Percentiles rank a stretch among this genome's conserved stretches.
phyloP scores from a whole-genome alignment of 2,113 vertebrate genomes.

The Hypanus sabinus region DNA sequence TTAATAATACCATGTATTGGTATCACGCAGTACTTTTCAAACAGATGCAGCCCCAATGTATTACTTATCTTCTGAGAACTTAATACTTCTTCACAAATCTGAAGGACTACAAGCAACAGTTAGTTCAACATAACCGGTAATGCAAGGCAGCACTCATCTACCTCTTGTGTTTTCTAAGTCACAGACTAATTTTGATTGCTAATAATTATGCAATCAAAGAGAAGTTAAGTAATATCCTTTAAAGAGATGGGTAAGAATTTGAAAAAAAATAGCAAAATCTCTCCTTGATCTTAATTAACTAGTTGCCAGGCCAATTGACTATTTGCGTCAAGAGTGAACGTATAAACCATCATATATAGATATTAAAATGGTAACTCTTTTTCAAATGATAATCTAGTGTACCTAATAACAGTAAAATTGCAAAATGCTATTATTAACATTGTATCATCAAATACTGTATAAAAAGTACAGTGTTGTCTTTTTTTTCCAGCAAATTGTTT shows the following conservation, averaged over 20 bases:
- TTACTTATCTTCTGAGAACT: neutral
- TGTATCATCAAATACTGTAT: neutral
- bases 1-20: too few species aligned
- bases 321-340: neutral
- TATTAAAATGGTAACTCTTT: neutral
- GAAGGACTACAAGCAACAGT: neutral
- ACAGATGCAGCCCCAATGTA: neutral
- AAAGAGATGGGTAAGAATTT: neutral
- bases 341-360: neutral
- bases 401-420: neutral
- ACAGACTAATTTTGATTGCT: neutral
- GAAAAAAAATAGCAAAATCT: neutral
- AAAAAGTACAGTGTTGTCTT: neutral
- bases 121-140: neutral
- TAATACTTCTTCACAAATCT: neutral
- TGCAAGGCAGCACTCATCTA: neutral
- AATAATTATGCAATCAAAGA: neutral
- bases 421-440: neutral
- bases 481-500: neutral
- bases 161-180: too few species aligned
- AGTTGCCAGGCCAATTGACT: neutral
- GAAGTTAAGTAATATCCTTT: neutral
- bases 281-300: neutral
- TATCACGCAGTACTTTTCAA: neutral
- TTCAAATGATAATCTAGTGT: neutral